A percentile compares a stretch with the other conserved stretches of the same genome.
Evolutionary conservation across 1,140 invertebrate genomes (phyloP).

Genomic region (Brachystomella parvula): DNA sequence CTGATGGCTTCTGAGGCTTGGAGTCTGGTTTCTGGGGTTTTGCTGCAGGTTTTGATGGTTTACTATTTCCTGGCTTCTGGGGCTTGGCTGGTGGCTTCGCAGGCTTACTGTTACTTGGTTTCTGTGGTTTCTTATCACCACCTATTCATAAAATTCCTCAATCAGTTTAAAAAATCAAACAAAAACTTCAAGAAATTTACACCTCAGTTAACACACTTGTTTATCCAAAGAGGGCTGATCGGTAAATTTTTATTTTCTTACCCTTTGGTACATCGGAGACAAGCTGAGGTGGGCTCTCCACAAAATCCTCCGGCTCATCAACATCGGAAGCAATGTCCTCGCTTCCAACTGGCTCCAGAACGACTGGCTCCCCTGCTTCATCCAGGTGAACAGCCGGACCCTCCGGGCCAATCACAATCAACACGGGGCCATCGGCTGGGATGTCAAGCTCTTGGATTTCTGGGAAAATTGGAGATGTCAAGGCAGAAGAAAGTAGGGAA

Average conservation of each 20-base stretch:
- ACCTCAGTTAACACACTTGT: not conserved
- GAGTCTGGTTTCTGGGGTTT: not conserved
- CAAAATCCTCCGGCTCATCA: slow-evolving; percentile 6
- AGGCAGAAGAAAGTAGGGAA: not conserved
- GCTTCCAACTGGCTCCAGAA: not conserved
- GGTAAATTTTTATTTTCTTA: not conserved
- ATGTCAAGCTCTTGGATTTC: not conserved
- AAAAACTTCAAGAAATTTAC: not conserved
- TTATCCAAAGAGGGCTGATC: not conserved
- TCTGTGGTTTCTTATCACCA: slow-evolving; percentile 1
- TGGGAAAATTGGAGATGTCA: too few species aligned
- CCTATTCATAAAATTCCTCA: not conserved
- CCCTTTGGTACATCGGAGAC: not conserved
- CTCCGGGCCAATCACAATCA: too few species aligned
- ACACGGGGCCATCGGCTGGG: not conserved
- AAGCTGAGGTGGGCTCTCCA: not conserved
- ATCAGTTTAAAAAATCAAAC: not conserved
- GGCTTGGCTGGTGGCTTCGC: slow-evolving; percentile 5
- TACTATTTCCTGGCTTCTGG: not conserved
- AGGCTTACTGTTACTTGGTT: not conserved
- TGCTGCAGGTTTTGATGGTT: not conserved
- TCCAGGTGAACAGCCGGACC: too few species aligned
- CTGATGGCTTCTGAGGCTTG: slow-evolving; percentile 12
- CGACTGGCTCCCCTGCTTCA: too few species aligned
- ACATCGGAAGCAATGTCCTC: not conserved